Evolutionary conservation across 2,113 vertebrate genomes (phyloP).

Genomic region (Aegotheles bennettii): DNA sequence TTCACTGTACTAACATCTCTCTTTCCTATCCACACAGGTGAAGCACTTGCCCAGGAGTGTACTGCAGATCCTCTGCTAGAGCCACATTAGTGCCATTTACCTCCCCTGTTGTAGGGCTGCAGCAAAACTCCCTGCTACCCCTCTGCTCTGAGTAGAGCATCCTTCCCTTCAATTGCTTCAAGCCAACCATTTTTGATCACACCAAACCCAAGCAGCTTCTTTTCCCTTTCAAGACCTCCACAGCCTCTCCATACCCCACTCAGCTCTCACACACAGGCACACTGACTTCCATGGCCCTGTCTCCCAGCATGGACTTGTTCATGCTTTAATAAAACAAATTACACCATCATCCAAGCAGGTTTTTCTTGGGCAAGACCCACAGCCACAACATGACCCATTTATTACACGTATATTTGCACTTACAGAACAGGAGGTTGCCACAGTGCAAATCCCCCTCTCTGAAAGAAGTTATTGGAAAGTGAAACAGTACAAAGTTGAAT

Average conservation of each 20-base stretch:
- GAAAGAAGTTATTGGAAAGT: background rate
- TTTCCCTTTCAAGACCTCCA: background rate
- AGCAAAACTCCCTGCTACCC: background rate
- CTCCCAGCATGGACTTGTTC: accelerated
- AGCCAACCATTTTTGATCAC: background rate
- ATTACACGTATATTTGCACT: background rate
- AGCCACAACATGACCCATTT: background rate
- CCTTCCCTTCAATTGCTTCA: background rate
- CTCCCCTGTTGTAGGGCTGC: background rate
- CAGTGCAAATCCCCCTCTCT: background rate
- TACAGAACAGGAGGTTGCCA: background rate
- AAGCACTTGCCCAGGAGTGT: background rate
- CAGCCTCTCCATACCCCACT: no score
- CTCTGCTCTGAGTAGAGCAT: accelerated
- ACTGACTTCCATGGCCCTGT: accelerated
- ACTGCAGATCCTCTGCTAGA: accelerated
- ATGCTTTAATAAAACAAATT: background rate
- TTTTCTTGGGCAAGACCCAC: background rate
- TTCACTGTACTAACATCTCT: background rate
- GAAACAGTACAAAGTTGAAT: accelerated
- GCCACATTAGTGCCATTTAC: background rate
- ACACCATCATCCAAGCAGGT: background rate
- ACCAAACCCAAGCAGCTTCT: background rate
- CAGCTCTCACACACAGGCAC: background rate
- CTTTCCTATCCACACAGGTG: background rate